These are phyloP conservation scores for Archaeoteleia sp. DNA, from an alignment of 2,888 invertebrate genomes.

Conservation along the genomic window DNA sequence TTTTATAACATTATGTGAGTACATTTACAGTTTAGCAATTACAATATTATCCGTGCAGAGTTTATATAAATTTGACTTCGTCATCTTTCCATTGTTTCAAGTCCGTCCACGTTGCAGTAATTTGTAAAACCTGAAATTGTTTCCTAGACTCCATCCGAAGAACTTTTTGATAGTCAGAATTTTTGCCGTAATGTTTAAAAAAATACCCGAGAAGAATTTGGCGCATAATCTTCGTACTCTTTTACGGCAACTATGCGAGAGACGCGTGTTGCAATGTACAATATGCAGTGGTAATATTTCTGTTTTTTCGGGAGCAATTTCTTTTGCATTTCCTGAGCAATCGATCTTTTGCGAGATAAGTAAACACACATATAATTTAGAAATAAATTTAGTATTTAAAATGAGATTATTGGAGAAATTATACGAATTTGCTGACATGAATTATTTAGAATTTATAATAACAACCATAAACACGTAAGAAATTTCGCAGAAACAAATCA, in stretches of 20 bases:
- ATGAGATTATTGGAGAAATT: no score
- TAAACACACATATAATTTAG: no score
- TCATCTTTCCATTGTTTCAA: conserved; percentile 49
- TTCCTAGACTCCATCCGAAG: conserved; percentile 27
- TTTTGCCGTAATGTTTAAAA: conserved; percentile 40
- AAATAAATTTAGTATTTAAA: no score
- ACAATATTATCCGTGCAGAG: conserved; percentile 19
- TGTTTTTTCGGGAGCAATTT: conserved; percentile 12
- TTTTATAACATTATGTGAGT: no score
- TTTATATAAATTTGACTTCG: conserved; percentile 12
- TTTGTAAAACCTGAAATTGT: conserved; percentile 52
- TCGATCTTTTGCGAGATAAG: no score
- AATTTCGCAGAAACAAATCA: conserved; percentile 2
- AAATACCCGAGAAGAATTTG: conserved; percentile 23
- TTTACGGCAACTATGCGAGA: conserved; percentile 16
- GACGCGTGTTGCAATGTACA: conserved; percentile 3
- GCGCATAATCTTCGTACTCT: conserved; percentile 28
- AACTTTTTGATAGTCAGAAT: conserved; percentile 41
- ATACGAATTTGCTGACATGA: no score
- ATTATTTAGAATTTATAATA: no score
- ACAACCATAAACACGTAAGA: background rate
- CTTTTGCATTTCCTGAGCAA: no score
- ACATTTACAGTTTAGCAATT: conserved; percentile 14
- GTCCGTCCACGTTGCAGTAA: conserved; percentile 51
- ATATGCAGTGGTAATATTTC: conserved; percentile 11